A percentile compares a stretch with the other conserved stretches of the same genome.
These are phyloP conservation scores for Manacus vitellinus DNA, from an alignment of 2,113 vertebrate species.

Conservation along the genomic window DNA sequence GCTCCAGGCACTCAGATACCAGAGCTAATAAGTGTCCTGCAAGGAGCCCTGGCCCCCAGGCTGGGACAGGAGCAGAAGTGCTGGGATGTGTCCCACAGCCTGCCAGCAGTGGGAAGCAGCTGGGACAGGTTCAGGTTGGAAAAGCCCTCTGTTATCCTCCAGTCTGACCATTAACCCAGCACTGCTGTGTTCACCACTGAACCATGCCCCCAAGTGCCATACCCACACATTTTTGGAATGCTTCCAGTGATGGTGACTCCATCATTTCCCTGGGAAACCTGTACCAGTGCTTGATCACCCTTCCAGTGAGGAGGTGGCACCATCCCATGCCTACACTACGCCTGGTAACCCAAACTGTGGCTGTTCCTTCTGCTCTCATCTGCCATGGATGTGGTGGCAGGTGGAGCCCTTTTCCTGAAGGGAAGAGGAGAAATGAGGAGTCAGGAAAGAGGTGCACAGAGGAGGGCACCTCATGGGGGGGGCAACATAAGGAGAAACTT, in stretches of 20 bases:
- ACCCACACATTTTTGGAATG: fast-evolving
- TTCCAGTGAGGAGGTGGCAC: background rate
- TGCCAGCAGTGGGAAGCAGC: background rate
- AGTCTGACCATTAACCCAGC: background rate
- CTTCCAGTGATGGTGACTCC: background rate
- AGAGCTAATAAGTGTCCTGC: background rate
- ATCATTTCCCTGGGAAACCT: background rate
- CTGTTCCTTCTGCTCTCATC: background rate
- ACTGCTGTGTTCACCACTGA: fast-evolving
- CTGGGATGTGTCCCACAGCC: background rate
- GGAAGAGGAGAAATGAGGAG: background rate
- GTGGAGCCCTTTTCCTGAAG: background rate
- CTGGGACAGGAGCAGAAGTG: background rate
- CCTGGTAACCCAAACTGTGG: background rate
- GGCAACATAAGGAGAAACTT: background rate
- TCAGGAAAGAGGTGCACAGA: background rate
- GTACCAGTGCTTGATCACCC: background rate
- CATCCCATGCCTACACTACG: too few species aligned
- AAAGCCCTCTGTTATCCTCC: fast-evolving
- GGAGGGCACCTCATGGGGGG: background rate
- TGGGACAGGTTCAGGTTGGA: background rate
- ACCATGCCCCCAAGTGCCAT: fast-evolving
- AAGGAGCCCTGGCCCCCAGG: background rate
- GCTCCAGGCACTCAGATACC: background rate
- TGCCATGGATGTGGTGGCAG: fast-evolving